A percentile compares a stretch with the other conserved stretches of the same genome.
phyloP scores from a whole-genome alignment of 2,888 invertebrate genomes.

The Ectemnius continuus region DNA sequence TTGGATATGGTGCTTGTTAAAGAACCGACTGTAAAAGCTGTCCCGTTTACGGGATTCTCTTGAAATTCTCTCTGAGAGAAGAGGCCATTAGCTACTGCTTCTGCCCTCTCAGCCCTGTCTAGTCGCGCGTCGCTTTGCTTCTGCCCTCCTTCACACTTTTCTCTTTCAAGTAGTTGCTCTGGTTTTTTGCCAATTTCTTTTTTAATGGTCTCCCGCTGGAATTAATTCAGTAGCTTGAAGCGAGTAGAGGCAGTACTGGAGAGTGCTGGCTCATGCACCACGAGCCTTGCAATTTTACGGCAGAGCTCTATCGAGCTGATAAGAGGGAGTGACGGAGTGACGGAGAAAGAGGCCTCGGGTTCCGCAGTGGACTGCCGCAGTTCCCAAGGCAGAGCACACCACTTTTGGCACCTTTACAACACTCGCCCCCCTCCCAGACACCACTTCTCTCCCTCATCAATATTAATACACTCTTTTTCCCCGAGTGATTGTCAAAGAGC shows the following conservation, averaged over 20 bases:
- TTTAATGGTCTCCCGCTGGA: too few species aligned
- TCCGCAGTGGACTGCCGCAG: conserved; percentile 13
- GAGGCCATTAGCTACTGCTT: too few species aligned
- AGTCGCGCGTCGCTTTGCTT: too few species aligned
- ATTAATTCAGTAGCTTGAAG: too few species aligned
- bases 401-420: conserved; percentile 5
- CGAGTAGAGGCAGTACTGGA: too few species aligned
- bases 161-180: too few species aligned
- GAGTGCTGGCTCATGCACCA: too few species aligned
- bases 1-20: conserved; percentile 25
- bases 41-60: conserved; percentile 43
- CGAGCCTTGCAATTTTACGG: too few species aligned
- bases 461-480: conserved; percentile 37
- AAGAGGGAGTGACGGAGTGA: not conserved
- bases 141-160: too few species aligned
- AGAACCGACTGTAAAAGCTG: conserved; percentile 40
- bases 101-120: too few species aligned
- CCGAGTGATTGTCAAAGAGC: conserved; percentile 30
- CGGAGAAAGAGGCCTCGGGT: not conserved
- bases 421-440: not conserved
- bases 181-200: too few species aligned
- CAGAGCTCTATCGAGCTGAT: not conserved
- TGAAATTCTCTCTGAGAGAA: conserved; percentile 32
- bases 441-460: conserved; percentile 31
- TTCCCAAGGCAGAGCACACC: not conserved